phyloP scores from a whole-genome alignment of 2,113 vertebrate species.

The Ciconia stormi region DNA sequence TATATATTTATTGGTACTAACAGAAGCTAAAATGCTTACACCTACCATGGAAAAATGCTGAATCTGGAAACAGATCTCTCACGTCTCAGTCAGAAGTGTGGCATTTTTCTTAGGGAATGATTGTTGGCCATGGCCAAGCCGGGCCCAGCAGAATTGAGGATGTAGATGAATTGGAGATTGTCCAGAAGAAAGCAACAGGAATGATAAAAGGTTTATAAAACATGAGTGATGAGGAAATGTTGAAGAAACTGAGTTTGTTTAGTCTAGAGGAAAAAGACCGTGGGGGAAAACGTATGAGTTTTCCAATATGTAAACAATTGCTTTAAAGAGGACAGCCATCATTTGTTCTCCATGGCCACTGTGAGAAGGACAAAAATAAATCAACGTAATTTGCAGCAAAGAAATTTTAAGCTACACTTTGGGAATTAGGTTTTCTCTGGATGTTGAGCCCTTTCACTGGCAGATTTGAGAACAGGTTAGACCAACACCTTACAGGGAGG shows the following conservation, averaged over 20 bases:
- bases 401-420: not conserved
- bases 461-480: not conserved
- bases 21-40: not conserved
- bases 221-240: conserved; percentile 48
- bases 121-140: not conserved
- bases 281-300: not conserved
- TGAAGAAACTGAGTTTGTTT: conserved; percentile 64
- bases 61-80: not conserved
- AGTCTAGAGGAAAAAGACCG: conserved; percentile 53
- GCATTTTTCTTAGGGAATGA: not conserved
- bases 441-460: not conserved
- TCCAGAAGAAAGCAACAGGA: conserved; percentile 26
- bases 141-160: not conserved
- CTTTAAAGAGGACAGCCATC: not conserved
- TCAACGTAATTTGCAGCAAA: not conserved
- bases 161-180: conserved; percentile 22
- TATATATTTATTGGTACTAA: not conserved
- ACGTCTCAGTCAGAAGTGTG: not conserved
- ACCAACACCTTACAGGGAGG: not conserved
- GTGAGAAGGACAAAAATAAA: conserved; percentile 16
- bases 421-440: not conserved
- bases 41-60: not conserved
- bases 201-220: conserved; percentile 54
- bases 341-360: conserved; percentile 1
- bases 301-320: conserved; percentile 35